Evolutionary conservation across 2,888 invertebrate species (phyloP).

Genomic region (Carpatolechia fugitivella): DNA sequence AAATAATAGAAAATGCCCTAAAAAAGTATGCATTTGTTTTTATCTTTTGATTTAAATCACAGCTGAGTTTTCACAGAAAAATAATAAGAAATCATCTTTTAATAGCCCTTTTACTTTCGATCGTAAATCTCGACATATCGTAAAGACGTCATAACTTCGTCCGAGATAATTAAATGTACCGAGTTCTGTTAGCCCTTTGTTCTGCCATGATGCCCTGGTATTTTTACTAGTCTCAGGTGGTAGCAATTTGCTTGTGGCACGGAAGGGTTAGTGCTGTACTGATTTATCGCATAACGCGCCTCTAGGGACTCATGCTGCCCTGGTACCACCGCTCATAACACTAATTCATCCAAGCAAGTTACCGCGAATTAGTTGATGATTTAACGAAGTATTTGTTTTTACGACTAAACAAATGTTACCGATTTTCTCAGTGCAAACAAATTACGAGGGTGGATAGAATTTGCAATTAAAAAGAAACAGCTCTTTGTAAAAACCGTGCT

Average conservation of each 20-base stretch:
- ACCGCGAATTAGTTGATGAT: constrained; percentile 44
- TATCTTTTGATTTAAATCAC: background rate
- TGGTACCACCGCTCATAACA: constrained; percentile 50
- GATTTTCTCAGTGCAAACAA: background rate
- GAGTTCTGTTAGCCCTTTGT: background rate
- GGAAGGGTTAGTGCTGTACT: constrained; percentile 62
- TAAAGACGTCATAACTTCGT: constrained; percentile 10
- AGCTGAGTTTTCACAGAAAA: background rate
- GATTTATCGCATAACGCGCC: constrained; percentile 71
- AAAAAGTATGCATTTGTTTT: no score
- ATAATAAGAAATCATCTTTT: background rate
- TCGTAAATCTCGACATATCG: constrained; percentile 13
- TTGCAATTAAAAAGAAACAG: background rate
- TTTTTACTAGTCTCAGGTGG: constrained; percentile 78
- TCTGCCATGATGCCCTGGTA: constrained; percentile 49
- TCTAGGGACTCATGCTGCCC: constrained; percentile 58
- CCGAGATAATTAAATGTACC: constrained; percentile 5
- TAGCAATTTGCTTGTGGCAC: constrained; percentile 66
- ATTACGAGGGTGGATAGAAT: background rate
- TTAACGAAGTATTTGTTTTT: constrained; percentile 32
- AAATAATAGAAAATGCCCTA: no score
- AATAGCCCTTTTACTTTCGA: constrained; percentile 9
- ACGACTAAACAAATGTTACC: constrained; percentile 17
- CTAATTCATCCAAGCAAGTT: constrained; percentile 50
- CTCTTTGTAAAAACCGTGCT: background rate